A percentile compares a stretch with the other conserved stretches of the same genome.
Conservation (phyloP, 2,113 vertebrate genomes). For the Zosterops hypoxanthus region DNA sequence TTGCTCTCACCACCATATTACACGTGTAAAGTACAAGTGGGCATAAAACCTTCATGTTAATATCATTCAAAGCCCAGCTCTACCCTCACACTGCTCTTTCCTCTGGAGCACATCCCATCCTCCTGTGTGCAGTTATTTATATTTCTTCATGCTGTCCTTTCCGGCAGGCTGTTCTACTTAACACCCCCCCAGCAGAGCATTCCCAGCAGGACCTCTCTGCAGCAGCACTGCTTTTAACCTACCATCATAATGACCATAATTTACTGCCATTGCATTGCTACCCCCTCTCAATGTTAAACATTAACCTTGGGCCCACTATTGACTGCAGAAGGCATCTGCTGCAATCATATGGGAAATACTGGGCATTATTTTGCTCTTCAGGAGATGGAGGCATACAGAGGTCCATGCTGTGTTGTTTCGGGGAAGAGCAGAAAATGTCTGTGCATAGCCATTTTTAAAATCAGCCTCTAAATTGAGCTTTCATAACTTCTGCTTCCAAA, state of each 20-base stretch:
- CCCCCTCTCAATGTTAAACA: neutral
- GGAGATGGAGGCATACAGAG: neutral
- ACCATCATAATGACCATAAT: slow-evolving; percentile 34
- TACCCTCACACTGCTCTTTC: neutral
- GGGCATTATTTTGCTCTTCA: slow-evolving; percentile 22
- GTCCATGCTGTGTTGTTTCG: neutral
- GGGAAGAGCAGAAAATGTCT: neutral
- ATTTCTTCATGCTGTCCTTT: slow-evolving; percentile 22
- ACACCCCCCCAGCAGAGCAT: neutral
- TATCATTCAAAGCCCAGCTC: neutral
- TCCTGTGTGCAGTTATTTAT: slow-evolving; percentile 30
- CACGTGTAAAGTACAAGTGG: neutral
- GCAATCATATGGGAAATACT: slow-evolving; percentile 1
- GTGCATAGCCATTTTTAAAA: neutral
- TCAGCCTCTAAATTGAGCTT: neutral
- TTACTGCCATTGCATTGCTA: slow-evolving; percentile 23
- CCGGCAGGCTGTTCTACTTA: neutral
- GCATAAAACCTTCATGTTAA: neutral
- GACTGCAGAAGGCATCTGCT: slow-evolving; percentile 17
- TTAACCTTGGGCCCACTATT: slow-evolving; percentile 15
- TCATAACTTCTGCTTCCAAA: slow-evolving; percentile 10
- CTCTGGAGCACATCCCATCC: neutral
- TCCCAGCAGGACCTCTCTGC: slow-evolving; percentile 34
- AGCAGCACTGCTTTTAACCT: slow-evolving; percentile 43
- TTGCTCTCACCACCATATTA: neutral